Percentiles rank a stretch among this genome's conserved stretches.
Evolutionary conservation across 2,888 invertebrate genomes (phyloP).

Genomic region (Adelognathus sp.): DNA sequence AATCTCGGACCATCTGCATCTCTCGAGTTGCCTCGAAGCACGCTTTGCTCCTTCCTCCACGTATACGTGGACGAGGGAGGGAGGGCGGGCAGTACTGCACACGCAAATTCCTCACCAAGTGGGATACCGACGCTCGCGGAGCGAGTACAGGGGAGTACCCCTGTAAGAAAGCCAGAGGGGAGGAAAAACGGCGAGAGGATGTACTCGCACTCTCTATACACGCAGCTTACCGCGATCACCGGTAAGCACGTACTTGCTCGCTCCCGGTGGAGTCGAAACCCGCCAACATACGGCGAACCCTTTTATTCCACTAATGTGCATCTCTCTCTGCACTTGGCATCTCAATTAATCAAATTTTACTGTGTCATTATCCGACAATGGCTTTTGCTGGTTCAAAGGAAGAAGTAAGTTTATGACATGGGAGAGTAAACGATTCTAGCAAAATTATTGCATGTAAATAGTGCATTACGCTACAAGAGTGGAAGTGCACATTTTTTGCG

Average conservation of each 20-base stretch:
- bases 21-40: slow-evolving; percentile 58
- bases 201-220: slow-evolving; percentile 49
- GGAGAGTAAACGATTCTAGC: too few relatives aligned
- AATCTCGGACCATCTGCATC: slow-evolving; percentile 78
- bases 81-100: slow-evolving; percentile 5
- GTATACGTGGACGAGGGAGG: slow-evolving; percentile 1
- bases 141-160: slow-evolving; percentile 22
- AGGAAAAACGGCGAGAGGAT: slow-evolving; percentile 12
- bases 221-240: slow-evolving; percentile 16
- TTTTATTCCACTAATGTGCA: neutral
- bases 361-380: neutral
- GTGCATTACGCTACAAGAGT: too few relatives aligned
- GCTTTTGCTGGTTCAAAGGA: neutral
- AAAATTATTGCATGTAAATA: too few relatives aligned
- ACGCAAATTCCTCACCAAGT: slow-evolving; percentile 54
- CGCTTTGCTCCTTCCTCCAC: slow-evolving; percentile 46
- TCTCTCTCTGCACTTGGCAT: slow-evolving; percentile 14
- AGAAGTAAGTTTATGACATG: too few relatives aligned
- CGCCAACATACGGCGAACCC: neutral
- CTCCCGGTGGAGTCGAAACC: slow-evolving; percentile 18
- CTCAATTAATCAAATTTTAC: slow-evolving; percentile 17
- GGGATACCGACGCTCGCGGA: slow-evolving; percentile 8
- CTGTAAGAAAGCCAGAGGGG: slow-evolving; percentile 1
- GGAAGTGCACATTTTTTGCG: too few relatives aligned
- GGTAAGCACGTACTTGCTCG: slow-evolving; percentile 38